Conservation (phyloP, 2,797 vertebrate genomes). For the Acanthurus tractus region DNA sequence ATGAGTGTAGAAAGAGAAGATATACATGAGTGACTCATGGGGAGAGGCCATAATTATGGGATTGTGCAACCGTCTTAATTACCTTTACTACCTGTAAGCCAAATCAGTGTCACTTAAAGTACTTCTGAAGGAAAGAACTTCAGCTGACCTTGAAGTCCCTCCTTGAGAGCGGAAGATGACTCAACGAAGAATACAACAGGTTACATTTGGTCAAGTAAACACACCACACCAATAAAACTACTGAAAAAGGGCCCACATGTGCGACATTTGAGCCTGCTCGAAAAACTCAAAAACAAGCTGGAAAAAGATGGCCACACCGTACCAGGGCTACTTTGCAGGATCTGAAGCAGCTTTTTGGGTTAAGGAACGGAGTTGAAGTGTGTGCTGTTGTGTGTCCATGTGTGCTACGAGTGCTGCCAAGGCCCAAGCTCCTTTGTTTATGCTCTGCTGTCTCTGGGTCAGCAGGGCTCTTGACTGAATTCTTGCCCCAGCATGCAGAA, state of each 20-base stretch:
- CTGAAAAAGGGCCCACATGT: conserved; percentile 2
- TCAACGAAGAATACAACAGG: conserved; percentile 60
- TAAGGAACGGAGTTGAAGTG: conserved; percentile 11
- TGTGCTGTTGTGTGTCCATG: conserved; percentile 41
- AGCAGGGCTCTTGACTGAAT: conserved; percentile 71
- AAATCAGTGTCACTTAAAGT: conserved; percentile 65
- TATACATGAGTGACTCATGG: conserved; percentile 34
- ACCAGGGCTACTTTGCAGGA: neutral
- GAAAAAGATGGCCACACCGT: neutral
- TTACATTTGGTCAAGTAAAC: conserved; percentile 68
- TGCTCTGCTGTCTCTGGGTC: conserved; percentile 75
- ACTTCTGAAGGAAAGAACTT: conserved; percentile 59
- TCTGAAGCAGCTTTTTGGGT: conserved; percentile 25
- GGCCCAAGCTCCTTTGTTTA: conserved; percentile 68
- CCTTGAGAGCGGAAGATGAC: conserved; percentile 60
- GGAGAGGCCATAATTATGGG: conserved; percentile 66
- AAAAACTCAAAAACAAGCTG: neutral
- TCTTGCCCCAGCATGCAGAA: conserved; percentile 78
- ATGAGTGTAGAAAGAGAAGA: conserved; percentile 29
- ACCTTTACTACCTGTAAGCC: conserved; percentile 59
- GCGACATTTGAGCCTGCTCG: conserved; percentile 4
- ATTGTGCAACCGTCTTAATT: conserved; percentile 66
- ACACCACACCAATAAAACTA: conserved; percentile 51
- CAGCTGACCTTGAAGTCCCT: conserved; percentile 57
- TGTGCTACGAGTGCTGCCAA: conserved; percentile 47